phyloP scores from a whole-genome alignment of 2,888 invertebrate genomes.

The Drosophila meridiana region DNA sequence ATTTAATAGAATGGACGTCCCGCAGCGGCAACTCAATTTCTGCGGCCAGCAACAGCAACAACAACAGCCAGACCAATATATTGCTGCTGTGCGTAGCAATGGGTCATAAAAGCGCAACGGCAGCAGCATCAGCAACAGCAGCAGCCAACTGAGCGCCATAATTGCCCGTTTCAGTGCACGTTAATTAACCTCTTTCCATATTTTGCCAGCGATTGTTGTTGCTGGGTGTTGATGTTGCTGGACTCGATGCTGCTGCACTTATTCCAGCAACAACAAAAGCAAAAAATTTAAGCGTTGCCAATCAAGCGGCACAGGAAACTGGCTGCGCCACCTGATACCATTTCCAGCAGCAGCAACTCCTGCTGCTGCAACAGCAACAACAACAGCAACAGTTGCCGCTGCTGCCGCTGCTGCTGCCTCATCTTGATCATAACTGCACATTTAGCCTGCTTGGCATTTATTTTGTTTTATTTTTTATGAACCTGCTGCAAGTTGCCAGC shows the following conservation, averaged over 20 bases:
- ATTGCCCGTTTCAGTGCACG: slow-evolving; percentile 81
- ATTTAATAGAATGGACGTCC: slow-evolving; percentile 77
- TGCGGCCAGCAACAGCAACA: slow-evolving; percentile 28
- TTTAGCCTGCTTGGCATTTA: slow-evolving; percentile 76
- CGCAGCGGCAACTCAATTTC: slow-evolving; percentile 62
- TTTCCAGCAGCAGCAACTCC: slow-evolving; percentile 45
- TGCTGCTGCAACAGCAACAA: slow-evolving; percentile 8
- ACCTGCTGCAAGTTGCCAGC: slow-evolving; percentile 47
- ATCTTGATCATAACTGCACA: slow-evolving; percentile 78
- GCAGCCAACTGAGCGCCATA: slow-evolving; percentile 69
- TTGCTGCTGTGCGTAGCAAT: slow-evolving; percentile 58
- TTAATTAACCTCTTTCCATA: slow-evolving; percentile 83
- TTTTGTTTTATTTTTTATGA: slow-evolving; percentile 73
- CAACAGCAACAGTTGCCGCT: slow-evolving; percentile 14
- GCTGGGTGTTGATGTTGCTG: slow-evolving; percentile 37
- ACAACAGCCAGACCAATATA: slow-evolving; percentile 37
- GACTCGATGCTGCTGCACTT: slow-evolving; percentile 35
- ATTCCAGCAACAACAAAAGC: slow-evolving; percentile 25
- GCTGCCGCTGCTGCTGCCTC: slow-evolving; percentile 42
- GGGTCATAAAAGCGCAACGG: slow-evolving; percentile 49
- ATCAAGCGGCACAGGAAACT: slow-evolving; percentile 64
- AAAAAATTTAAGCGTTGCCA: slow-evolving; percentile 70
- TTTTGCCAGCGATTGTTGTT: slow-evolving; percentile 54
- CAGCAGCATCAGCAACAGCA: slow-evolving; percentile 31
- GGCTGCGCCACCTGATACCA: slow-evolving; percentile 75